Base-by-base conservation (phyloP, 2,888 invertebrate species). In the Melinaea marsaeus region DNA sequence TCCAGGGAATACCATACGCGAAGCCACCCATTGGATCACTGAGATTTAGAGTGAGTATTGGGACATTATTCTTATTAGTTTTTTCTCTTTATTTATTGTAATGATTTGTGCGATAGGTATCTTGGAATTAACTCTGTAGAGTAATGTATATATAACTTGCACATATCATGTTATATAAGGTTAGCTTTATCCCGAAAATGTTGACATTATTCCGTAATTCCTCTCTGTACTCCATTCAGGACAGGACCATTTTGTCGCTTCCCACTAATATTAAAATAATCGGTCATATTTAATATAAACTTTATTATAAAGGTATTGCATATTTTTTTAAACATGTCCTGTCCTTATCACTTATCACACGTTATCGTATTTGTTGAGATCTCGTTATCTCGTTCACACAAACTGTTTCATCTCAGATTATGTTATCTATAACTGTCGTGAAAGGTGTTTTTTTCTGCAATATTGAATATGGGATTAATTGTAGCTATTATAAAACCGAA, bases 1-100 rank as follows among this genome's bases (percentile, higher is more conserved):
- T 90, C 81, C 90, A 88, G 72, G 90, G 90, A 0, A 81, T 90
- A 2, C 90, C 90, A 6, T 90, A 90, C 64, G 90, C 90, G 0
- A 88, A 86, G 37, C 87, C 90, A 0, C 90, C 90, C 0, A 78
- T 90, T 0, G 90, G 90, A 45, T 87, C 88, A 0, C 70, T 90
- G 13, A 78, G 90, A 69, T 90, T 90, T 72, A 86, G 85, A 83
- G 90, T 90, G 57, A 63, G 71, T 73, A 34, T 22, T 45, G 1
- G 1, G 3, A 3, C 11, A 3, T 42, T 9, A 3, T 42, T 3
- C 1, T 2, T 5, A 2, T 42, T 9, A 9, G 22, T 22, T 22
- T 1, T 22, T 22, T 22, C 22, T 22, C 22, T 22, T 22, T 22
- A 22, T 22, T 1, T 22, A 22, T 22, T 22, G 1, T 22, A 22